phyloP scores from a whole-genome alignment of 2,113 vertebrate species.

The Grammomys dolichurus region DNA sequence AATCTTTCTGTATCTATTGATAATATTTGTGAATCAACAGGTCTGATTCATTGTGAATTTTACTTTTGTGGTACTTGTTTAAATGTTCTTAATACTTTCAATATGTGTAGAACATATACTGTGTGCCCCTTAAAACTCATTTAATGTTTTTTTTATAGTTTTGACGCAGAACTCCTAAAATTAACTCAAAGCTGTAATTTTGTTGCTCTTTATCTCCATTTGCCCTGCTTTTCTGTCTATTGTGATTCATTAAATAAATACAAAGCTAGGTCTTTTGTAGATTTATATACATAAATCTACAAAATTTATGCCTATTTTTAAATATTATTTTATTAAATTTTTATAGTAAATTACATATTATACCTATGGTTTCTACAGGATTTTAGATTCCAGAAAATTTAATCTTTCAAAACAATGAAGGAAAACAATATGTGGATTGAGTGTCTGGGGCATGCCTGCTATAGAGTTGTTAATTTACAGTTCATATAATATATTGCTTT shows the following conservation, averaged over 20 bases:
- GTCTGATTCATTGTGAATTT: neutral
- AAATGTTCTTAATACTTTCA: constrained; percentile 13
- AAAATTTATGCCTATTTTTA: neutral
- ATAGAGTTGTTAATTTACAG: neutral
- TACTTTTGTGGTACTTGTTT: neutral
- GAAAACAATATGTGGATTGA: neutral
- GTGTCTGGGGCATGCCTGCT: neutral
- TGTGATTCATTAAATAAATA: neutral
- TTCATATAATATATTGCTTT: neutral
- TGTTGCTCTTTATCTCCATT: neutral
- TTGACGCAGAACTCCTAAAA: neutral
- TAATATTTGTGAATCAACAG: neutral
- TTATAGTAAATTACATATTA: neutral
- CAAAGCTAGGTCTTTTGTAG: too few relatives aligned
- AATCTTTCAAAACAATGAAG: neutral
- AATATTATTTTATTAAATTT: neutral
- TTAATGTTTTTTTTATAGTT: neutral
- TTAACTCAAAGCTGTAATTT: neutral
- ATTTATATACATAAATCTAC: too few relatives aligned
- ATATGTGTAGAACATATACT: neutral
- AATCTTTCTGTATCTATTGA: neutral
- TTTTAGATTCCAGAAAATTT: neutral
- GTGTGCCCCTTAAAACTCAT: neutral
- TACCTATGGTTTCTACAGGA: neutral
- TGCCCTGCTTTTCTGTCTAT: neutral